Conservation (phyloP, 2,113 vertebrate genomes). For the Balaeniceps rex region DNA sequence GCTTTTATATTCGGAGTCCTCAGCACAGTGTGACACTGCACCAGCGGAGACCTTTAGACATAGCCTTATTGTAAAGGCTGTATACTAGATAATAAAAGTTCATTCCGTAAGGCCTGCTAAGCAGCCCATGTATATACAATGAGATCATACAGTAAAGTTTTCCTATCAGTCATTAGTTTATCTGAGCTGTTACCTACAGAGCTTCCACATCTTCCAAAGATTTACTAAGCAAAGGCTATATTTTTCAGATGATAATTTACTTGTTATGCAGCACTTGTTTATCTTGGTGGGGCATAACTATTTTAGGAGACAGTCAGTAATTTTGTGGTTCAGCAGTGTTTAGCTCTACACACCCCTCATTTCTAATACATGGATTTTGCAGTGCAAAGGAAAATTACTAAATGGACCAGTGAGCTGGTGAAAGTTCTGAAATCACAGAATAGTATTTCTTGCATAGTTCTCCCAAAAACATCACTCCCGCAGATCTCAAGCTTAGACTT, state of each 20-base stretch:
- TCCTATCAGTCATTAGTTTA: not conserved
- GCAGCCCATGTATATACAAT: not conserved
- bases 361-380: not conserved
- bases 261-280: not conserved
- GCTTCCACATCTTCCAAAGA: not conserved
- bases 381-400: not conserved
- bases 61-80: not conserved
- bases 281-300: not conserved
- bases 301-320: not conserved
- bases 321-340: not conserved
- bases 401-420: not conserved
- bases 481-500: not conserved
- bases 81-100: not conserved
- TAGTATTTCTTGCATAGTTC: not conserved
- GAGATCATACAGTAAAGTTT: not conserved
- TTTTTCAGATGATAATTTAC: not conserved
- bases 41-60: not conserved
- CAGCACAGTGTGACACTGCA: not conserved
- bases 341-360: not conserved
- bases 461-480: not conserved
- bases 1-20: not conserved
- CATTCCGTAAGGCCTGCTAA: not conserved
- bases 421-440: not conserved
- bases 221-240: not conserved
- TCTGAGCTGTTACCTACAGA: not conserved